Evolutionary conservation across 2,797 vertebrate species (phyloP).

Genomic region (Lepilemur septentrionalis): DNA sequence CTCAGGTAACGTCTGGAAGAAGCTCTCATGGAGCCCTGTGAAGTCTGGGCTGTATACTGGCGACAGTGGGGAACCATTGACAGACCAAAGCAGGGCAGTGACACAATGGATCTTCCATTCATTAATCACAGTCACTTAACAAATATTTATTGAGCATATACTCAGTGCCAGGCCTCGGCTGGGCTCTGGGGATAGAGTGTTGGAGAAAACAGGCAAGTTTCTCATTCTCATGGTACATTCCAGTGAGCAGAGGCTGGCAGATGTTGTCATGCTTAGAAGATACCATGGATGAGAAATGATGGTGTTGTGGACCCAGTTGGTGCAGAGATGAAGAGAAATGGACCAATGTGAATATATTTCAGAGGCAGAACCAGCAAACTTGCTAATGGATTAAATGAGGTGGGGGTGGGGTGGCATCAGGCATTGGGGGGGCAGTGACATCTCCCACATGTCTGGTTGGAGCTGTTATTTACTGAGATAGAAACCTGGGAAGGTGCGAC

Average conservation of each 20-base stretch:
- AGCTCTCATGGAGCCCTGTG: accelerated
- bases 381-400: neutral
- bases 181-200: accelerated
- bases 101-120: neutral
- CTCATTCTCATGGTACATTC: neutral
- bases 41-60: neutral
- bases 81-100: neutral
- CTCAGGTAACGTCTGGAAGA: neutral
- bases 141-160: neutral
- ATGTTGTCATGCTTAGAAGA: neutral
- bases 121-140: neutral
- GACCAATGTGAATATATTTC: accelerated
- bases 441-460: accelerated
- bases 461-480: neutral
- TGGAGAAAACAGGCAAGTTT: neutral
- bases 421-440: accelerated
- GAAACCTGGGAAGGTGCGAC: neutral
- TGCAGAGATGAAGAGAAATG: neutral
- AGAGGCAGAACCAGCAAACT: neutral
- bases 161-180: neutral
- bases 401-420: accelerated
- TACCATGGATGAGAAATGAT: neutral
- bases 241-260: neutral
- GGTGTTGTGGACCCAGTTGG: accelerated
- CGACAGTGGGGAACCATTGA: neutral